Base-by-base conservation (phyloP, 2,888 invertebrate species). In the Campaea margaritaria region DNA sequence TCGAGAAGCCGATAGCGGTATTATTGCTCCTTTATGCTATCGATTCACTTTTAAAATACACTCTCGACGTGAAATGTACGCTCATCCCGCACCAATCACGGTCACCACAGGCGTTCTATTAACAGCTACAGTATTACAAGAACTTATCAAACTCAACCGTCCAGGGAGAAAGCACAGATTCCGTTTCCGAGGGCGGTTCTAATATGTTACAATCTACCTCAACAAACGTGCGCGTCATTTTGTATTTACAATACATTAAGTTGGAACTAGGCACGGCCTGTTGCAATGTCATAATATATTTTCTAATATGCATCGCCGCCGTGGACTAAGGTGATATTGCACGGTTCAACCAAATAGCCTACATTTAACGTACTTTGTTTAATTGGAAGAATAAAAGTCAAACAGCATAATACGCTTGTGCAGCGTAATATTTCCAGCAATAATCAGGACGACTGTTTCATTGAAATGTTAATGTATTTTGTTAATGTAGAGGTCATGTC, bases 81-180 rank as follows among this genome's bases (percentile, higher is more conserved):
- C 48, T 63, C 67, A 58, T 64, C 68, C 63, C 65, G 65, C 64
- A 67, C 66, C 62, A 68, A 65, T 76, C 75, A 66, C 70, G 73
- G 73, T 83, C 84, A 87, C 87, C 84, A 88, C 87, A 78, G 83
- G 79, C 80, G 79, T 81, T 79, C 75, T 76, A 76, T 80, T 52
- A 84, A 84, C 80, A 81, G 79, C 87, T 88, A 89, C 81, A 78
- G 71, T 69, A 84, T 83, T 78, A 60, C 67, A 79, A 76, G 78
- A 83, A 76, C 76, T 82, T 82, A 81, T 69, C 77, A 75, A 75
- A 78, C 80, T 61, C 43, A 52, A 58, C 73, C 65, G 76, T 82
- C 76, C 74, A 11, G 27, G 28, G 27, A n/a, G 46, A 47, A 34
- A 16, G 48, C 55, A 34, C 44, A 34, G 11, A 15, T 38, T 52